Evolutionary conservation across 2,113 vertebrate genomes (phyloP).

Genomic region (Shinisaurus crocodilurus): DNA sequence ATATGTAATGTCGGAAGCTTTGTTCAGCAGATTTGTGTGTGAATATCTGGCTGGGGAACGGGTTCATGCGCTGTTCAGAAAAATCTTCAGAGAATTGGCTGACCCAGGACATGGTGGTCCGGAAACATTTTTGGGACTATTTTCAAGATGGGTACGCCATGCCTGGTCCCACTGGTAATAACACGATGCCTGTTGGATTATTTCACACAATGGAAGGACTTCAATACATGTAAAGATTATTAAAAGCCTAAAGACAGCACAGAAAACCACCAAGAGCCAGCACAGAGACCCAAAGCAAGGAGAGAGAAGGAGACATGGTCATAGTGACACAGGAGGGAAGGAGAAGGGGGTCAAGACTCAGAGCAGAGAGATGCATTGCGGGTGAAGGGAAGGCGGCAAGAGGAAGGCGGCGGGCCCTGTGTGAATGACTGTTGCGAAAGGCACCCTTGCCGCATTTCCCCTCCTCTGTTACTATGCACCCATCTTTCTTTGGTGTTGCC

Average conservation of each 20-base stretch:
- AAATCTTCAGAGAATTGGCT: background rate
- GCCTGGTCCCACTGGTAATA: background rate
- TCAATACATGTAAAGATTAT: no score
- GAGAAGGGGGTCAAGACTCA: background rate
- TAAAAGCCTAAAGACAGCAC: background rate
- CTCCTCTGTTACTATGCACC: background rate
- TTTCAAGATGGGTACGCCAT: background rate
- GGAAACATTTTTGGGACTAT: background rate
- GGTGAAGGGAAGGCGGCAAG: background rate
- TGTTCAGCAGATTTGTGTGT: background rate
- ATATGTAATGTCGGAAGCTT: background rate
- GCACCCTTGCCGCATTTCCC: no score
- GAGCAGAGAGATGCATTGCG: background rate
- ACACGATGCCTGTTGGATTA: background rate
- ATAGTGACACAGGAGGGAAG: background rate
- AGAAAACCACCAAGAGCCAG: background rate
- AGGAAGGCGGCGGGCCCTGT: background rate
- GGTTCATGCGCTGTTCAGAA: background rate
- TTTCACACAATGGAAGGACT: background rate
- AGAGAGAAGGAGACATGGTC: background rate
- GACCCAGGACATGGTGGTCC: background rate
- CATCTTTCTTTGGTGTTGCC: background rate
- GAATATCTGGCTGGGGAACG: background rate
- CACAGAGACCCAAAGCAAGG: background rate
- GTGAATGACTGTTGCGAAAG: background rate